Base-by-base conservation (phyloP, 2,888 invertebrate genomes). In the Trichogramma evanescens region DNA sequence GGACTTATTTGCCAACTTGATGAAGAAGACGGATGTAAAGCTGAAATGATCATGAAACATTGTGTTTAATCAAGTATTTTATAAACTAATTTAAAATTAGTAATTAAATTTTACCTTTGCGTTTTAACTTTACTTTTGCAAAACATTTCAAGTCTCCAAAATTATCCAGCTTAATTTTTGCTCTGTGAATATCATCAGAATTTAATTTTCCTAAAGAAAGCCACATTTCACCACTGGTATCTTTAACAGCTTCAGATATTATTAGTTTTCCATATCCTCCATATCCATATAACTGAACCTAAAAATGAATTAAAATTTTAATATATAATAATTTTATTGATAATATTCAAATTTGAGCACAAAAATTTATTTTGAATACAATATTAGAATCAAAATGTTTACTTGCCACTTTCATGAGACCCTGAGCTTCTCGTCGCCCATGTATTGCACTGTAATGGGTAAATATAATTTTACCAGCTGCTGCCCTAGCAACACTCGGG, bases 121-220 rank as follows among this genome's bases (percentile, higher is more conserved):
- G 76, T 13, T 66, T 66, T 54, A 78, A 62, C 58, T 75, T 75
- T 5, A 77, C 62, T 66, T 73, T 67, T 65, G 79, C 81, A 67
- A 84, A 86, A 1, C 82, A 81, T 9, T 81, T 73, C 7, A 86
- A 69, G 43, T 82, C 81, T 1, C 86, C 86, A 13, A 73, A 80
- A 67, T 86, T 86, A 66, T 80, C 79, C 3, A 86, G 71, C 46
- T 72, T 75, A 58, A 86, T 81, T 50, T 74, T 78, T 50, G 80
- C 79, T 8, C 76, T 76, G 9, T 85, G 68, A 2, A 76, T 72
- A 40, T 78, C 77, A 8, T 80, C 71, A 2, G 81, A 79, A 60
- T 79, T 80, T 0, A 84, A 69, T 65, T 80, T 80, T 6, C 86
- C 86, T 49, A 86, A 74, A 1, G 83, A 81, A 1, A 86, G 68